Evolutionary conservation across 1,140 invertebrate genomes (phyloP), one percentile per base, ranked within the genome.

Genomic region (Ditylenchus dipsaci): DNA sequence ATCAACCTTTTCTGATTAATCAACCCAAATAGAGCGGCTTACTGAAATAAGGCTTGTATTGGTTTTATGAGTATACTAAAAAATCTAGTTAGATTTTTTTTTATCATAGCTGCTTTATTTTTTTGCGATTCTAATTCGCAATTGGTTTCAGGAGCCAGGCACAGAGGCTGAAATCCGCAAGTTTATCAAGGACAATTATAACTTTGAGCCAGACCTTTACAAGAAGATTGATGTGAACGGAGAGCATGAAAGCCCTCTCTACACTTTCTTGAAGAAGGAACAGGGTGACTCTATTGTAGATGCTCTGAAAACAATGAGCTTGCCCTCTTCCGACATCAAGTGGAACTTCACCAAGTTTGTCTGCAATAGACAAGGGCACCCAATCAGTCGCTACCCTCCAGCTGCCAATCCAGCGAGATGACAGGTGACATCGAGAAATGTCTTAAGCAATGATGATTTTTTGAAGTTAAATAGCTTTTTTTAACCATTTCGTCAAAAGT

Each of bases 281-380:
- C 49, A 76, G 29, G 68, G 58, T 15, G 74, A 69, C 13, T 47
- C 57, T 15, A 49, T 69, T 15, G 38, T 78, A 47, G 69, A 78
- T 63, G 67, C 68, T 15, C 33, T 38, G 33, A 38, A 38, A 38
- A 38, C 33, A 11, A 5, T 38, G 33, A 38, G 33, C 11, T 11
- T 17, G 47, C 60, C 17, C 49, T 67, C 17, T 38, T 38, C 33
- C 57, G 65, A 62, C 13, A 78, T 76, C 61, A 76, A 76, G 61
- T 76, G 75, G 75, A 76, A 76, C 43, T 76, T 76, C 53, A 76
- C 75, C 0, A 76, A 76, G 23, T 67, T 76, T 53, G 57, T 76
- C 47, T 65, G 77, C 15, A 38, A 76, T 49, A 21, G 59, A n/a
- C 15, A 77, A 17, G 74, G 74, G 27, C 67, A 78, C 9, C 45